Conservation (phyloP, 2,888 invertebrate species). For the Agapetus fuscipes region DNA sequence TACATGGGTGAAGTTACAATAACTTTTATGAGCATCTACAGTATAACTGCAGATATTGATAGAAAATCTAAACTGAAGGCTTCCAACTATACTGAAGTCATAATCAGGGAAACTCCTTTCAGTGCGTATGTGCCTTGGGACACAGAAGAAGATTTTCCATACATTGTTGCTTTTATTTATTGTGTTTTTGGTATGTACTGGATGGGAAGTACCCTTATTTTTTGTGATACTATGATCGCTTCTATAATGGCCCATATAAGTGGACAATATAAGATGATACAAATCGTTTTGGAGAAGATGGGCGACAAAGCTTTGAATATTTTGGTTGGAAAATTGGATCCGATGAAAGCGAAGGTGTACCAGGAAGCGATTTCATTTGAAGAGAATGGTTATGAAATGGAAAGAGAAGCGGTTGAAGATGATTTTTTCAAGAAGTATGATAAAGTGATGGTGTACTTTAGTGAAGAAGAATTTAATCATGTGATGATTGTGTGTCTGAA, state of each 20-base stretch:
- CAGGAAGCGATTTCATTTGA: neutral
- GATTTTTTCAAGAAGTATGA: neutral
- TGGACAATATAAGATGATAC: constrained; percentile 18
- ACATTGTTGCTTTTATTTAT: constrained; percentile 12
- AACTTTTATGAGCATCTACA: constrained; percentile 12
- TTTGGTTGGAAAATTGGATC: constrained; percentile 3
- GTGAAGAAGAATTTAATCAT: constrained; percentile 12
- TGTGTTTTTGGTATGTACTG: constrained; percentile 18
- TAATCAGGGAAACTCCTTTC: constrained; percentile 15
- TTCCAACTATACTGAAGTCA: constrained; percentile 10
- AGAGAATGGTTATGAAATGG: neutral
- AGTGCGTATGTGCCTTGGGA: constrained; percentile 19
- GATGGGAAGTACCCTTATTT: constrained; percentile 17
- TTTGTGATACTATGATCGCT: constrained; percentile 19
- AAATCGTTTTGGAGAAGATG: constrained; percentile 13
- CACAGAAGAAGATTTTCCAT: constrained; percentile 10
- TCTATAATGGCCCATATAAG: constrained; percentile 20
- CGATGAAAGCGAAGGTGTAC: neutral
- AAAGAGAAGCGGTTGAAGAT: neutral
- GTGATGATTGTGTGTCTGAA: constrained; percentile 14
- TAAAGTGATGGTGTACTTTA: constrained; percentile 7
- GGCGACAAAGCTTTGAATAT: constrained; percentile 12
- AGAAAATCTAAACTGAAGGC: constrained; percentile 5
- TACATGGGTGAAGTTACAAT: constrained; percentile 17
- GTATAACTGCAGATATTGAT: constrained; percentile 10